Evolutionary conservation across 92 coral and sea anemone species (phyloP).

Genomic region (Isaurus tuberculatus): DNA sequence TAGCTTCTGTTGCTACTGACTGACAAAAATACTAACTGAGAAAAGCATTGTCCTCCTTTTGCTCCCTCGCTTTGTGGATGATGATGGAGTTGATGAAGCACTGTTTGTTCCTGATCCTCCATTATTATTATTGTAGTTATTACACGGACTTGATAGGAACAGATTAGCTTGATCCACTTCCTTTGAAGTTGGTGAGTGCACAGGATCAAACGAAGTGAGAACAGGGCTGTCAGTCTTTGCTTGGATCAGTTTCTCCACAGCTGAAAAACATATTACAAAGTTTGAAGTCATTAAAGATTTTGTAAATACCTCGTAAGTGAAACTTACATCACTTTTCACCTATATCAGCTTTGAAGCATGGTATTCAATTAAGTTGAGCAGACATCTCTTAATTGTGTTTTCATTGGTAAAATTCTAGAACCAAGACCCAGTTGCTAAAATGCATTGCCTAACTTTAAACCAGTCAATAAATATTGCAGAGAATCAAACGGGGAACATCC

Average conservation of each 20-base stretch:
- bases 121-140: conserved; percentile 46
- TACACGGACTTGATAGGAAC: conserved; percentile 72
- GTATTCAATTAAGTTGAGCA: too few relatives aligned
- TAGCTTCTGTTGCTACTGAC: too few relatives aligned
- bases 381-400: too few relatives aligned
- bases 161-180: conserved; percentile 69
- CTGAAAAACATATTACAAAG: conserved; percentile 51
- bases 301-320: too few relatives aligned
- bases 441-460: too few relatives aligned
- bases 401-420: too few relatives aligned
- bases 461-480: too few relatives aligned
- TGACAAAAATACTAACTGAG: conserved; percentile 52
- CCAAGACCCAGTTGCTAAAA: too few relatives aligned
- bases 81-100: conserved; percentile 86
- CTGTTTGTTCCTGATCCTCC: conserved; percentile 75
- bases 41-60: conserved; percentile 94
- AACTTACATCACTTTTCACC: too few relatives aligned
- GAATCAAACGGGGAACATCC: too few relatives aligned
- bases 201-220: conserved; percentile 88
- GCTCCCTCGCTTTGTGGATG: conserved; percentile 81
- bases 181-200: conserved; percentile 81
- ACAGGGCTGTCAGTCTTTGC: conserved; percentile 89
- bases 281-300: too few relatives aligned
- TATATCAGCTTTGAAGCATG: too few relatives aligned
- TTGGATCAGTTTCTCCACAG: conserved; percentile 93